Base-by-base conservation (phyloP, 2,797 vertebrate genomes). In the Mycteria americana region DNA sequence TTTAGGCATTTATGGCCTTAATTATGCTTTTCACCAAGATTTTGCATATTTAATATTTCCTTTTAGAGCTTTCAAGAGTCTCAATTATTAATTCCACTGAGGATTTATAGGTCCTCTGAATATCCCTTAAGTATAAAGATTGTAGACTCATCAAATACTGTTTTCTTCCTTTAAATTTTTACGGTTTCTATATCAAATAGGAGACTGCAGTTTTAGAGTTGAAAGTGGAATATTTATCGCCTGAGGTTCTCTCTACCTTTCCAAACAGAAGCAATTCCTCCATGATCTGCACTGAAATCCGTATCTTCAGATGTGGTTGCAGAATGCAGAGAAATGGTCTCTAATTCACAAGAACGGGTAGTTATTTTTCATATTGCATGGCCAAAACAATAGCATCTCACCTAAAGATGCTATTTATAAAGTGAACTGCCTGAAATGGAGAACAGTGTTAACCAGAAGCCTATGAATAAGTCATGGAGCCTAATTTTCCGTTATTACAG, bases 401-500 rank as follows among this genome's bases (percentile, higher is more conserved):
- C 94, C 90, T 72, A 85, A 89, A 97, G 83, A 97, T 91, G 76
- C 96, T 96, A 51, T 98, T 98, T 98, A 88, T 97, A 95, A 93
- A 97, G 93, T 91, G 92, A 97, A 69, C 77, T 89, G 92, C 95
- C 92, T 95, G 93, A 95, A 89, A 85, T 72, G 88, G 92, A 95
- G 95, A 95, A 48, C 48, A 96, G 96, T 92, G 96, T 97, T 98
- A 98, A 98, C 96, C 97, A 98, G 97, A 95, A 98, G 93, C 94
- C 97, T 91, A 98, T 98, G 95, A 98, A 98, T 98, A 97, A 98
- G 93, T 98, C 87, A 98, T 98, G 95, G 97, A 91, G 82, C 92
- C 98, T 98, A 98, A 98, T 98, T 98, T 98, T 98, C 98, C 54
- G 14, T 98, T 98, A 98, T 98, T 97, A 98, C 93, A 97, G 96